Conservation (phyloP, 2,113 vertebrate genomes). For the Pongo pygmaeus region DNA sequence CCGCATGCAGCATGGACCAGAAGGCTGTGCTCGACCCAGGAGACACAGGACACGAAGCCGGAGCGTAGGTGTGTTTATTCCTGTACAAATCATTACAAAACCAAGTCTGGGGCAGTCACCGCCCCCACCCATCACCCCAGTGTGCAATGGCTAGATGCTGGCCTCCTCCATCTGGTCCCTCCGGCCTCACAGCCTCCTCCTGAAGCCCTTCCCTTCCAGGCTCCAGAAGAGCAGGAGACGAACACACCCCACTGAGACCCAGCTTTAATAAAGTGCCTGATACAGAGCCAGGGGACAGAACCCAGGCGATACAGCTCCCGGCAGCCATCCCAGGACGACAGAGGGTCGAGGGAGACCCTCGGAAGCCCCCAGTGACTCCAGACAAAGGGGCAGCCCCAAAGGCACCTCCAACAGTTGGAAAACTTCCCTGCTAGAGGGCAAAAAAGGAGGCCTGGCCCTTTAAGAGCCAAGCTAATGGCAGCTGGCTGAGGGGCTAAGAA, state of each 20-base stretch:
- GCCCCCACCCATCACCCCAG: not conserved
- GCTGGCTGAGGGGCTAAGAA: not conserved
- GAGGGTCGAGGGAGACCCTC: not conserved
- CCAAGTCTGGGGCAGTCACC: not conserved
- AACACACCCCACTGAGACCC: not conserved
- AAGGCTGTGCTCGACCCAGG: not conserved
- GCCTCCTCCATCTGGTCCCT: not conserved
- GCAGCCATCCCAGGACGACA: not conserved
- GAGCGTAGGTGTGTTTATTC: conserved; percentile 74
- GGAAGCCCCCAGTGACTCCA: not conserved
- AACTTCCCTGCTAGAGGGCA: not conserved
- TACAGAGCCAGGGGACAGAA: not conserved
- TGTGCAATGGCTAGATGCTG: conserved; percentile 47
- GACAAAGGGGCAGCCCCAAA: not conserved
- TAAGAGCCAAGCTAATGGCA: conserved; percentile 43
- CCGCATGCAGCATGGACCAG: too few relatives aligned
- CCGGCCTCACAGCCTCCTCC: not conserved
- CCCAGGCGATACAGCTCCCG: not conserved
- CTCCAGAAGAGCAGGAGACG: not conserved
- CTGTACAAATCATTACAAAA: conserved; percentile 81
- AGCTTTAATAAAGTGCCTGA: conserved; percentile 67
- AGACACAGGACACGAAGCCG: not conserved
- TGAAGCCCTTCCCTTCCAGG: conserved; percentile 33
- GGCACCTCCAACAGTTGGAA: not conserved
- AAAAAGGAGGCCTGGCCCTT: conserved; percentile 38